Evolutionary conservation across 1,140 invertebrate species (phyloP).

Genomic region (Cardiocondyla obscurior): DNA sequence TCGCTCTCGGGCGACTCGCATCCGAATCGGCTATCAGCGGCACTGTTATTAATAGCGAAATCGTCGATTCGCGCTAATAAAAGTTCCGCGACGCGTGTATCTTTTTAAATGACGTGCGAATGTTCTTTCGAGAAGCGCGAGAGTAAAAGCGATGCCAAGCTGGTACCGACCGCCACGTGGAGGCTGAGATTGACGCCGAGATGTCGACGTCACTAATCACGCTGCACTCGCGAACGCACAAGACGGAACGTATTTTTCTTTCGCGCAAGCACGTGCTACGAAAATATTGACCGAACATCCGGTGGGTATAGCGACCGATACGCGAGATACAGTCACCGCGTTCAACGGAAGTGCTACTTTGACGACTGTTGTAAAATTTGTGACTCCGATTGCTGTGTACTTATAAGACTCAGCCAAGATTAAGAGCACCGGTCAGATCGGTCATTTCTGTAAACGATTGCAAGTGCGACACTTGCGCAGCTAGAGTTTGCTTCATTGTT

Average conservation of each 20-base stretch:
- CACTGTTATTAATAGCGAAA: slow-evolving; percentile 41
- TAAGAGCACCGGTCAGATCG: too few relatives aligned
- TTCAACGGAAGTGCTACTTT: too few relatives aligned
- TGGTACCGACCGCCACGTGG: slow-evolving; percentile 9
- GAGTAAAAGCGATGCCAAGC: slow-evolving; percentile 8
- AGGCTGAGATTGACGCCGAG: slow-evolving; percentile 32
- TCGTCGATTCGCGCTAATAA: slow-evolving; percentile 39
- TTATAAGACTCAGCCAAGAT: too few relatives aligned
- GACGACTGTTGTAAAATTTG: too few relatives aligned
- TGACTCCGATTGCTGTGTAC: too few relatives aligned
- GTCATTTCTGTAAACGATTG: too few relatives aligned
- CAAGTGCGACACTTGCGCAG: too few relatives aligned
- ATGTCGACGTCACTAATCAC: neutral
- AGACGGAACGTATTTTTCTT: neutral
- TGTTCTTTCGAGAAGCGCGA: slow-evolving; percentile 15
- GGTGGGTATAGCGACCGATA: neutral
- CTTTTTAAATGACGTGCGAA: neutral
- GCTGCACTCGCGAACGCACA: neutral
- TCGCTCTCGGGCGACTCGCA: neutral
- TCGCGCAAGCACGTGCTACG: neutral
- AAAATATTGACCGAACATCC: neutral
- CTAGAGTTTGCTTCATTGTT: too few relatives aligned
- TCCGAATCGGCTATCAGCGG: slow-evolving; percentile 31
- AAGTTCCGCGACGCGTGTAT: neutral
- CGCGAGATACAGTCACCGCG: too few relatives aligned